Percentiles rank a stretch among this genome's conserved stretches.
Evolutionary conservation across 2,888 invertebrate species (phyloP).

Genomic region (Clepsis dumicolana): DNA sequence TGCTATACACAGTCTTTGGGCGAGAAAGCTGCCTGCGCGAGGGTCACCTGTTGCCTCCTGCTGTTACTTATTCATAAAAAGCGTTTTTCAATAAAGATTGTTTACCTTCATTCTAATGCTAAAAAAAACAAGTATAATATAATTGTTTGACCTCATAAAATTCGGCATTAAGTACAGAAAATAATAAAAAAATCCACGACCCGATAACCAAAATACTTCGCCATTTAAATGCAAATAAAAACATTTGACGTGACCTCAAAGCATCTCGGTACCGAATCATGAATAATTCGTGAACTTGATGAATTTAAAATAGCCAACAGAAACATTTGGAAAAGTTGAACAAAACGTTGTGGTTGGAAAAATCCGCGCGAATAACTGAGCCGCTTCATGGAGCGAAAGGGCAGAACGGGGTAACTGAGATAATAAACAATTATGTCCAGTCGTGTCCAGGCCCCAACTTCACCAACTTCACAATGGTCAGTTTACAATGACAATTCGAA

Average conservation of each 20-base stretch:
- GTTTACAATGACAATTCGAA: too few relatives aligned
- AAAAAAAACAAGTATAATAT: too few relatives aligned
- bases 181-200: neutral
- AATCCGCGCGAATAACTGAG: constrained; percentile 20
- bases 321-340: constrained; percentile 18
- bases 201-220: constrained; percentile 1
- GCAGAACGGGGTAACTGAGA: constrained; percentile 10
- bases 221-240: constrained; percentile 27
- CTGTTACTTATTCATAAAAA: too few relatives aligned
- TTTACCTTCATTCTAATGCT: too few relatives aligned
- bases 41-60: too few relatives aligned
- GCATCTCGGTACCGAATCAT: constrained; percentile 25
- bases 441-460: too few relatives aligned
- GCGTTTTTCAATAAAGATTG: too few relatives aligned
- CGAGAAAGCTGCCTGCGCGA: too few relatives aligned
- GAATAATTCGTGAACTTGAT: constrained; percentile 20
- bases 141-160: too few relatives aligned
- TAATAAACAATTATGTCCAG: neutral
- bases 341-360: constrained; percentile 31
- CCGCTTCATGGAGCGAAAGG: neutral
- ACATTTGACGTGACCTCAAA: constrained; percentile 23
- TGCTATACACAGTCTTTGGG: too few relatives aligned
- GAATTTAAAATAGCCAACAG: constrained; percentile 23
- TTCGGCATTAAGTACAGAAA: too few relatives aligned
- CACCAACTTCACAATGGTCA: too few relatives aligned